Evolutionary conservation across 1,140 invertebrate genomes (phyloP), one percentile per base, ranked within the genome.

Genomic region (Cydia strobilella): DNA sequence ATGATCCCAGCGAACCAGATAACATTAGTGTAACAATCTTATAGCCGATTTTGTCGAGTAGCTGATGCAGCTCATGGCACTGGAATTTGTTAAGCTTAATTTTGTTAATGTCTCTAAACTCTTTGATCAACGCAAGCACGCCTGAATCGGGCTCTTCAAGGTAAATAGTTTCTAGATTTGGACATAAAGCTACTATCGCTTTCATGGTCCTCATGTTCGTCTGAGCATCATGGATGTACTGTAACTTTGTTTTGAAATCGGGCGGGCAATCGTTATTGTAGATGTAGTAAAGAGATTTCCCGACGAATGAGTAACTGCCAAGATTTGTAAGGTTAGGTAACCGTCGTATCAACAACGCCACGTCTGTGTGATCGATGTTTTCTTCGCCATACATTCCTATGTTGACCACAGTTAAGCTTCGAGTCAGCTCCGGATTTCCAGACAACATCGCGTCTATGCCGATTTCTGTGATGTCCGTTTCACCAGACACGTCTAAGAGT

Each of bases 301-400:
- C 95, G 20, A 95, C 94, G 81, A 94, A 95, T 0, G 95, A 95
- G 84, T 95, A 96, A 23, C 94, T 94, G 31, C 94, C 94, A 12
- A 95, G 84, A 27, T 94, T 94, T 15, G 93, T 94, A 71, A 96
- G 86, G 79, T 95, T 95, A 2, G 94, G 95, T 80, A 95, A 92
- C 79, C 93, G 87, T 78, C 93, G 90, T 72, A 96, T 94, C 10
- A 95, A 88, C 25, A 94, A 80, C 2, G 95, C 94, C 2, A 95
- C 92, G 65, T 95, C 94, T 12, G 94, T 94, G 54, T 94, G 94
- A 81, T 95, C 95, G 42, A 96, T 93, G 79, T 95, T 94, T 84
- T 94, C 94, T 83, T 95, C 95, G 0, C 95, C 95, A 39, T 94
- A 95, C 88, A 94, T 94, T 25, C 95, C 95, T 76, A 96, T 94